A percentile compares a stretch with the other conserved stretches of the same genome.
Evolutionary conservation across 1,140 invertebrate species (phyloP).

Genomic region (Dolichoris vasculosae): DNA sequence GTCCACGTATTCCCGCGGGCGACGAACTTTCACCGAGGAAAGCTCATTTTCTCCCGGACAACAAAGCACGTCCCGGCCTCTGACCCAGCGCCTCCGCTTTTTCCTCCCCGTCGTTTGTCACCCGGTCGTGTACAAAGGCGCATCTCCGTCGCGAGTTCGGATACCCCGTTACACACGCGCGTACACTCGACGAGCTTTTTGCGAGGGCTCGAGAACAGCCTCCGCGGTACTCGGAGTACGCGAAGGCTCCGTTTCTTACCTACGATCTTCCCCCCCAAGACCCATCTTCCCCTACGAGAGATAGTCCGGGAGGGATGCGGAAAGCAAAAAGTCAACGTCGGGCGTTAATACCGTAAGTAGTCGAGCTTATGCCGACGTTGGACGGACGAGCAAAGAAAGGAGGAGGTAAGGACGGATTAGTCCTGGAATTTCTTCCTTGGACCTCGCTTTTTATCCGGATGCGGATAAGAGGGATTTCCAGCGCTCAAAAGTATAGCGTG

Average conservation of each 20-base stretch:
- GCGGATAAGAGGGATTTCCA: neutral
- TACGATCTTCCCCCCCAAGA: neutral
- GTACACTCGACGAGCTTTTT: no score
- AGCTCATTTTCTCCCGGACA: no score
- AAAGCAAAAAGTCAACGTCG: conserved; percentile 26
- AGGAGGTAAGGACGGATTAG: conserved; percentile 52
- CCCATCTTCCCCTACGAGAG: neutral
- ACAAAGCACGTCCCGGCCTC: no score
- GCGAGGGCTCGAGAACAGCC: neutral
- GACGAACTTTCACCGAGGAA: no score
- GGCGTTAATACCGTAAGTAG: conserved; percentile 47
- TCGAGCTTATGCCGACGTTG: conserved; percentile 28
- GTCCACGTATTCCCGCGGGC: no score
- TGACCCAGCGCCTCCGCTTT: no score
- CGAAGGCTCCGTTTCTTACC: neutral
- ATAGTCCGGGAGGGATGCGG: neutral
- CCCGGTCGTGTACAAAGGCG: neutral
- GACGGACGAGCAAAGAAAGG: conserved; percentile 10
- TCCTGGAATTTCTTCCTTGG: conserved; percentile 21
- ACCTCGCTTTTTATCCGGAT: neutral
- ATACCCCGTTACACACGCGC: neutral
- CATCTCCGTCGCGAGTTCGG: no score
- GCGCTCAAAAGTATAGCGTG: no score
- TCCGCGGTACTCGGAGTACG: neutral
- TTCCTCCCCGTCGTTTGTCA: neutral